Percentiles rank a stretch among this genome's conserved stretches.
Evolutionary conservation across 2,797 vertebrate genomes (phyloP).

Genomic region (Channa striata): DNA sequence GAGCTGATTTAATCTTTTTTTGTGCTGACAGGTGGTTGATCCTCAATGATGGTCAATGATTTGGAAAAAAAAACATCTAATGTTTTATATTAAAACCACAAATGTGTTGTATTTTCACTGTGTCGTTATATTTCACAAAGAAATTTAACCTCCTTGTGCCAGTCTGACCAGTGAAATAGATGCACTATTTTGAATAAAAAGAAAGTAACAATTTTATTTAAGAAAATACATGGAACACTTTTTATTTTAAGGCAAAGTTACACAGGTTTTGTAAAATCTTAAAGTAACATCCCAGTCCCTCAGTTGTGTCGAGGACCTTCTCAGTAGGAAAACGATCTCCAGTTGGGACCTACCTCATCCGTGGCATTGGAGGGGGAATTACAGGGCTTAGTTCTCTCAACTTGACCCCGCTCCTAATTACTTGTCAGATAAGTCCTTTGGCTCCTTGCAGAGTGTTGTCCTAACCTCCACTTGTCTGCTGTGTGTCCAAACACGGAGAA

Average conservation of each 20-base stretch:
- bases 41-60: too few species aligned
- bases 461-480: constrained; percentile 85
- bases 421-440: constrained; percentile 84
- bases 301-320: constrained; percentile 24
- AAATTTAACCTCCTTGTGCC: not conserved
- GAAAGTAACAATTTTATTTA: not conserved
- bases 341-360: constrained; percentile 72
- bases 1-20: too few species aligned
- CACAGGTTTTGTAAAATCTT: not conserved
- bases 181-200: not conserved
- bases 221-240: not conserved
- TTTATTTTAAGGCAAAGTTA: not conserved
- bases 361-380: constrained; percentile 77
- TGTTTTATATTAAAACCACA: too few species aligned
- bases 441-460: constrained; percentile 82
- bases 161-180: not conserved
- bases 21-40: too few species aligned
- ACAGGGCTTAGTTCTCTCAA: constrained; percentile 83
- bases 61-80: too few species aligned
- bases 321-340: constrained; percentile 53
- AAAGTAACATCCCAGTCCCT: not conserved
- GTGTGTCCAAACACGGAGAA: constrained; percentile 83
- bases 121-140: constrained; percentile 16
- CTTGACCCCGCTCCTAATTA: constrained; percentile 85
- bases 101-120: not conserved